Conservation (phyloP, 2,113 vertebrate genomes). For the Bufo gargarizans region DNA sequence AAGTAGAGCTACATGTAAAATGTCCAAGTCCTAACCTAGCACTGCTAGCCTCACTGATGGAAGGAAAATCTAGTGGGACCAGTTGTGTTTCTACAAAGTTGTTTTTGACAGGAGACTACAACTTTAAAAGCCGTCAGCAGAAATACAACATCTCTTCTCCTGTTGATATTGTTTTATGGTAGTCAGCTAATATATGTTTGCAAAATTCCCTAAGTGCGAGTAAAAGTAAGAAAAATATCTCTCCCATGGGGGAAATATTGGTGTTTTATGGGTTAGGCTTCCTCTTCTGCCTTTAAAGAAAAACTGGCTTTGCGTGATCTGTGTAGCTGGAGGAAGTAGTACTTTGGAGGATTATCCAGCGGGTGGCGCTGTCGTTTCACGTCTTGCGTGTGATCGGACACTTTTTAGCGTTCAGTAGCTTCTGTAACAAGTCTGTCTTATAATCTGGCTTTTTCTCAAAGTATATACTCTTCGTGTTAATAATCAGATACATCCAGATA, state of each 20-base stretch:
- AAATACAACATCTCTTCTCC: constrained; percentile 27
- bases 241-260: constrained; percentile 44
- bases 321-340: neutral
- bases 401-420: neutral
- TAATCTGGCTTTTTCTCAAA: neutral
- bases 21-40: neutral
- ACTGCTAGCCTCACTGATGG: neutral
- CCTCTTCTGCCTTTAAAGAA: constrained; percentile 31
- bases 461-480: neutral
- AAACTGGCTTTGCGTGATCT: constrained; percentile 32
- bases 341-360: neutral
- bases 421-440: neutral
- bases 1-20: no score
- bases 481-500: neutral
- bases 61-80: neutral
- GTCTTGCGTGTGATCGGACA: neutral
- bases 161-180: constrained; percentile 45
- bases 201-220: constrained; percentile 28
- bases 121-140: constrained; percentile 17
- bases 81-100: neutral
- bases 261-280: constrained; percentile 30
- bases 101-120: neutral
- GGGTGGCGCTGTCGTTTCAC: constrained; percentile 5
- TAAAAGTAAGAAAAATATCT: constrained; percentile 51
- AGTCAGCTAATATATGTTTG: constrained; percentile 46